Base-by-base conservation (phyloP, 2,888 invertebrate species). In the Ganaspis brasiliensis region DNA sequence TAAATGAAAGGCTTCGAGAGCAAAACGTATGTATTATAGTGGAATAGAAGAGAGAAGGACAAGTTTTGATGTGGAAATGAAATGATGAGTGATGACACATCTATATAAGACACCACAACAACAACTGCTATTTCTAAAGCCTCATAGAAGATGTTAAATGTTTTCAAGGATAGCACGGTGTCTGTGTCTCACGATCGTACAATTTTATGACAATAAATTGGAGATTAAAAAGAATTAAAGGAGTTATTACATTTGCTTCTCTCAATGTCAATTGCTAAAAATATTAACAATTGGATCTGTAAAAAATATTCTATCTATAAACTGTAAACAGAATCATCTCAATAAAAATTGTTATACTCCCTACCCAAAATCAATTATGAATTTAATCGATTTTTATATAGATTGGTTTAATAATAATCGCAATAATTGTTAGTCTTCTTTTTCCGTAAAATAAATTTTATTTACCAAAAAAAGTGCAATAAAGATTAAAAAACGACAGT, bases 11-110 rank as follows among this genome's bases (percentile, higher is more conserved):
- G 37, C 37, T 63, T 16, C 10, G 37, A 16, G 37, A 19, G 35
- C 16, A 24, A 45, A n/a, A 9, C 12, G 45, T n/a, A 4, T 45
- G n/a, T 45, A 45, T 9, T 14, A 14, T 12, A 26, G 21, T 56
- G 14, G 12, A 56, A 16, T 8, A 61, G n/a, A 35, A n/a, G n/a
- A 63, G 24, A 57, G 26, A 57, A 63, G 61, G 61, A 63, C 61
- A 19, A 16, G 19, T 37, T 63, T 63, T 10, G 14, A 63, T 63
- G 61, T 40, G 37, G 61, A 63, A 63, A 63, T 21, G 37, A 63
- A 37, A 37, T 56, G 24, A 56, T 37, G 37, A 61, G 35, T 61
- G 19, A 61, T 63, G 61, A 63, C 35, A 63, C 37, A 63, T 52
- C 52, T 52, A 52, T 21, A 61, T 37, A 37, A 19, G 37, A 37